Evolutionary conservation across 2,797 vertebrate species (phyloP).

Genomic region (Caiman crocodilus): DNA sequence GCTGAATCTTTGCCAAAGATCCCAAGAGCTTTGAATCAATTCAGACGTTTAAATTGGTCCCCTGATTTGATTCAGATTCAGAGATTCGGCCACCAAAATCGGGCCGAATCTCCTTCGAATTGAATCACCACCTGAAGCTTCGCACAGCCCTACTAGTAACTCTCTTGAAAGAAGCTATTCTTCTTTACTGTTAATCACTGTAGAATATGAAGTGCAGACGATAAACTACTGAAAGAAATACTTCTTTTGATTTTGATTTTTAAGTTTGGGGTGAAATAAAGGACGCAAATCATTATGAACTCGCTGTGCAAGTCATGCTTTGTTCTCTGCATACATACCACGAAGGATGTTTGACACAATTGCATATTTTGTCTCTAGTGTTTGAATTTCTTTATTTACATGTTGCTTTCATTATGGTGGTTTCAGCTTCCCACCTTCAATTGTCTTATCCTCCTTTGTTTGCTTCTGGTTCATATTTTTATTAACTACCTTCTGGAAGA

Average conservation of each 20-base stretch:
- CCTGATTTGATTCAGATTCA: no score
- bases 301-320: not conserved
- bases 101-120: no score
- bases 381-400: constrained; percentile 8
- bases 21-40: no score
- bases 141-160: not conserved
- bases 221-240: not conserved
- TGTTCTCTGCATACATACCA: not conserved
- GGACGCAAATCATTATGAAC: no score
- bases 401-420: not conserved
- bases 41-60: no score
- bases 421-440: not conserved
- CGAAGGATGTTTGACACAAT: constrained; percentile 20
- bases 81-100: no score
- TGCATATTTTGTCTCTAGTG: not conserved
- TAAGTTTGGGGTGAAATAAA: not conserved
- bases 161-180: not conserved
- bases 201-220: not conserved
- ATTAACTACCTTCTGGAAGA: not conserved
- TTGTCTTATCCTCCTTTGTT: constrained; percentile 36
- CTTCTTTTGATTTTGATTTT: not conserved
- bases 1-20: no score
- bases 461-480: constrained; percentile 12
- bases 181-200: not conserved
- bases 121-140: no score